Percentiles rank a stretch among this genome's conserved stretches.
phyloP scores from a whole-genome alignment of 2,113 vertebrate species.

The Grallaria varia region DNA sequence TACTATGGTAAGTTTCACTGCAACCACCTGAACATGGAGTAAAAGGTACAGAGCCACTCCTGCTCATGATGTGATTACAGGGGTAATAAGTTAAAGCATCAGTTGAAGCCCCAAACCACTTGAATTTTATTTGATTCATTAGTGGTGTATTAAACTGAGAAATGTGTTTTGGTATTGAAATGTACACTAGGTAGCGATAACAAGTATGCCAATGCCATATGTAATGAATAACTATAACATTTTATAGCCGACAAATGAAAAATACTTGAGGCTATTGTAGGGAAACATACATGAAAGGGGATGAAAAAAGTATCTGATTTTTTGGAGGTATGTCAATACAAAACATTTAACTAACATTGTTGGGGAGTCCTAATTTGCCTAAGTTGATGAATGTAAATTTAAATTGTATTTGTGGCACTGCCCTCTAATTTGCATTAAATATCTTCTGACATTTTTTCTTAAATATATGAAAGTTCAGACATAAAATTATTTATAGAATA shows the following conservation, averaged over 20 bases:
- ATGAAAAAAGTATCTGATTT: not conserved
- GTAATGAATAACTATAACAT: not conserved
- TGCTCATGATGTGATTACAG: not conserved
- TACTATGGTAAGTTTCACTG: not conserved
- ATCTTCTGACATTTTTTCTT: not conserved
- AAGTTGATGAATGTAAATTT: not conserved
- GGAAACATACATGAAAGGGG: not conserved
- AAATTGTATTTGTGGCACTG: not conserved
- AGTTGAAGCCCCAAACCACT: conserved; percentile 10
- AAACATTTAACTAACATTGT: not conserved
- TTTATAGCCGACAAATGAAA: conserved; percentile 30
- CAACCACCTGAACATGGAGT: not conserved
- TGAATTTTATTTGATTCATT: conserved; percentile 44
- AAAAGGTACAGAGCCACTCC: not conserved
- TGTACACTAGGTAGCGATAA: conserved; percentile 22
- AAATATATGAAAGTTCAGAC: not conserved
- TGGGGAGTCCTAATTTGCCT: not conserved
- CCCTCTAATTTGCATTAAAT: not conserved
- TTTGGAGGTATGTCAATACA: not conserved
- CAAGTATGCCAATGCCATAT: not conserved
- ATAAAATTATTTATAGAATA: not conserved
- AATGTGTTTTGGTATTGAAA: conserved; percentile 43
- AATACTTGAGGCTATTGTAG: not conserved
- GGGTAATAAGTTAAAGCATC: conserved; percentile 27
- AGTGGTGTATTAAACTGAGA: conserved; percentile 23